Evolutionary conservation across 2,113 vertebrate species (phyloP).

Genomic region (Spea multiplicata): DNA sequence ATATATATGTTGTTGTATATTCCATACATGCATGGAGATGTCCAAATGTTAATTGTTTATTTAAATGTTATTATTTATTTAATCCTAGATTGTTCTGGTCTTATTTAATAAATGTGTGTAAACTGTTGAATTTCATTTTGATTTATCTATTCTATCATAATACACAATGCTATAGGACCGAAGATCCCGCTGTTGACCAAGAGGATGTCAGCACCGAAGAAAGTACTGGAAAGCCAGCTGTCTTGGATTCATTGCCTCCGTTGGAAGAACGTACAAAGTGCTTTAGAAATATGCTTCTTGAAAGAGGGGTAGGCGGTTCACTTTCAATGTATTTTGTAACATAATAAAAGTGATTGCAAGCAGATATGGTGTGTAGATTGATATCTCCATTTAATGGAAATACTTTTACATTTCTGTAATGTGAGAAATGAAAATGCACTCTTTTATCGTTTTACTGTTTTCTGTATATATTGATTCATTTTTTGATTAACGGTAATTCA

Average conservation of each 20-base stretch:
- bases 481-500: no score
- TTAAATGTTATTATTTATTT: no score
- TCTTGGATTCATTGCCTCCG: constrained; percentile 61
- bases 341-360: no score
- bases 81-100: not conserved
- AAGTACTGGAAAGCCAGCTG: constrained; percentile 3
- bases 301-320: constrained; percentile 74
- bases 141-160: constrained; percentile 22
- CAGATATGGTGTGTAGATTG: no score
- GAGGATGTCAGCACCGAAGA: constrained; percentile 47
- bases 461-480: no score
- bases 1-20: no score
- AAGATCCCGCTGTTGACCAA: constrained; percentile 55
- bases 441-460: no score
- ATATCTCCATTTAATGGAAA: no score
- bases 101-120: not conserved
- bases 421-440: no score
- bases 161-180: constrained; percentile 62
- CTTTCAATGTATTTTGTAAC: not conserved
- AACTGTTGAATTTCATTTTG: not conserved
- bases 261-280: constrained; percentile 75
- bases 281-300: constrained; percentile 89
- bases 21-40: no score
- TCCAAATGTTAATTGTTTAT: no score
- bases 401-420: no score